phyloP scores from a whole-genome alignment of 2,113 vertebrate species.

The Orientallactaga bullata region DNA sequence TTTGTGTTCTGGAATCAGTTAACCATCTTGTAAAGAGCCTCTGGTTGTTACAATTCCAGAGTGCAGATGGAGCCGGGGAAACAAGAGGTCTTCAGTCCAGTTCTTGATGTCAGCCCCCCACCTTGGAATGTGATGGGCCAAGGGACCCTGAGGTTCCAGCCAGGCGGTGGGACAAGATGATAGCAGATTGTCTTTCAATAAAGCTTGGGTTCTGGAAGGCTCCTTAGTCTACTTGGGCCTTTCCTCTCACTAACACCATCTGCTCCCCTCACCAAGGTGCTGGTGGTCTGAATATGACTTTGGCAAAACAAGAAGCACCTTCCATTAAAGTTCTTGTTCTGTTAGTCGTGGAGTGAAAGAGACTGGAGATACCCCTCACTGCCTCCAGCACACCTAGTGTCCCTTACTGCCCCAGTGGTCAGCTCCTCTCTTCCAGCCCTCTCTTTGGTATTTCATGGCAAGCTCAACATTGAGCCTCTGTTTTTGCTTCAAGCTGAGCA shows the following conservation, averaged over 20 bases:
- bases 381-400: not conserved
- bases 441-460: not conserved
- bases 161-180: not conserved
- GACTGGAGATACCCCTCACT: not conserved
- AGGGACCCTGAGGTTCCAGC: not conserved
- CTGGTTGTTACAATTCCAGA: not conserved
- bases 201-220: not conserved
- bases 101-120: slow-evolving; percentile 5
- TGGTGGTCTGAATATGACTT: not conserved
- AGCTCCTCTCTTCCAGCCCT: not conserved
- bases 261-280: not conserved
- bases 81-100: not conserved
- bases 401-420: not conserved
- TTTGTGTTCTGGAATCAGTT: not conserved
- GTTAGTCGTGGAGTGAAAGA: fast-evolving
- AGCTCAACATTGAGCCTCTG: not conserved
- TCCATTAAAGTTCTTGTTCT: not conserved
- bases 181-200: not conserved
- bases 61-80: not conserved
- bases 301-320: not conserved
- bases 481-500: not conserved
- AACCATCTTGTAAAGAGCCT: not conserved
- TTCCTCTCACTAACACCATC: not conserved
- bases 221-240: not conserved
- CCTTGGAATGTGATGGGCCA: not conserved